phyloP scores from a whole-genome alignment of 2,797 vertebrate species.

The Epinephelus coioides region DNA sequence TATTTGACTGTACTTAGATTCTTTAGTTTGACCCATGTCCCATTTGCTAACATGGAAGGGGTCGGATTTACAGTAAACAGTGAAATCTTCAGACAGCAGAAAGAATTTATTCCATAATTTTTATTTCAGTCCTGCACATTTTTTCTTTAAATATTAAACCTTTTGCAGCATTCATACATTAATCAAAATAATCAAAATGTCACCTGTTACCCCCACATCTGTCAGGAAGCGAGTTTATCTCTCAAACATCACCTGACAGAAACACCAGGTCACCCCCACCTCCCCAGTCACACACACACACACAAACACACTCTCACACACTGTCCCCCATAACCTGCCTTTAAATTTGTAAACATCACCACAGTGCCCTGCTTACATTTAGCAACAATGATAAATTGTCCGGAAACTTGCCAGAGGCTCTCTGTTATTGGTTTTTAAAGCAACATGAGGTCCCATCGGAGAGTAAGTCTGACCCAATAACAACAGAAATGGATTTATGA shows the following conservation, averaged over 20 bases:
- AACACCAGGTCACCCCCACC: background rate
- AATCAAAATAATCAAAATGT: background rate
- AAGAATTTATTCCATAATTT: background rate
- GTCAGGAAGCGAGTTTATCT: background rate
- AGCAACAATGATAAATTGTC: slow-evolving; percentile 73
- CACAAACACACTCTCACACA: background rate
- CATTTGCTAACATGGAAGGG: too few relatives aligned
- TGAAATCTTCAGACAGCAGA: background rate
- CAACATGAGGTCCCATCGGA: slow-evolving; percentile 68
- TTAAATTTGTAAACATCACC: slow-evolving; percentile 64
- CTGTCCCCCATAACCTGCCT: slow-evolving; percentile 35
- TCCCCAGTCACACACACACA: background rate
- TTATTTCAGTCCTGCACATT: background rate
- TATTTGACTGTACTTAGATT: too few relatives aligned
- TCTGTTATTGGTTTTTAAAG: slow-evolving; percentile 76
- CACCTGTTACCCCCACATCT: background rate
- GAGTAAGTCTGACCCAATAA: slow-evolving; percentile 67
- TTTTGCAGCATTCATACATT: background rate
- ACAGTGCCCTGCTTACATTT: slow-evolving; percentile 61
- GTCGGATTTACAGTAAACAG: background rate
- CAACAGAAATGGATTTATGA: slow-evolving; percentile 75
- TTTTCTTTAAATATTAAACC: background rate
- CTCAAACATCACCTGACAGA: background rate
- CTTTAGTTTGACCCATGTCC: too few relatives aligned
- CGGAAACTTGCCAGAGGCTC: slow-evolving; percentile 71